phyloP scores from a whole-genome alignment of 2,797 vertebrate genomes.

The Karalla daura region DNA sequence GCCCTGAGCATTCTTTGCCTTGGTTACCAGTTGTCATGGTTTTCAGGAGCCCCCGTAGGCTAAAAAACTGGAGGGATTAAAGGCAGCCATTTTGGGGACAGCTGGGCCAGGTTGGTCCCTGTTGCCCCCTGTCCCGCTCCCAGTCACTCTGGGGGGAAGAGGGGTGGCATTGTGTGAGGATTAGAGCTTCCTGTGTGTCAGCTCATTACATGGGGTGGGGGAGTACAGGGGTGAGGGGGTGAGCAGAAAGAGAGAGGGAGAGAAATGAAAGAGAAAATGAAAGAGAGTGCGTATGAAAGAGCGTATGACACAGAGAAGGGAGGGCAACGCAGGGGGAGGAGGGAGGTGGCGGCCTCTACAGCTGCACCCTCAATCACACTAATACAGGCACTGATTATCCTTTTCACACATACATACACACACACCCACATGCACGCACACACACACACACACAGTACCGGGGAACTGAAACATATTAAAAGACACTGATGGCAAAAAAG shows the following conservation, averaged over 20 bases:
- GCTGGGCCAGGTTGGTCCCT: constrained; percentile 85
- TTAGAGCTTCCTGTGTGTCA: constrained; percentile 89
- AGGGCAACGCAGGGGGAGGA: constrained; percentile 49
- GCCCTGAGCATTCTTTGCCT: constrained; percentile 80
- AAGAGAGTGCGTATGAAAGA: constrained; percentile 78
- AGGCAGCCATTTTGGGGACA: constrained; percentile 87
- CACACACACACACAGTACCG: constrained; percentile 48
- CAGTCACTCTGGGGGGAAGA: constrained; percentile 80
- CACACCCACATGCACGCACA: constrained; percentile 51
- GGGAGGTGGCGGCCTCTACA: constrained; percentile 80
- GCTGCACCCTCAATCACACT: constrained; percentile 87
- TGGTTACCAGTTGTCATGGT: constrained; percentile 89
- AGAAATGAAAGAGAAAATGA: constrained; percentile 86
- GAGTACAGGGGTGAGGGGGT: constrained; percentile 55
- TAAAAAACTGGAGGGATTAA: constrained; percentile 81
- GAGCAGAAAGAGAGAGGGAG: constrained; percentile 81
- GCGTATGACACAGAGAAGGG: constrained; percentile 74
- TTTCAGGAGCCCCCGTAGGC: constrained; percentile 75
- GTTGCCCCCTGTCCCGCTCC: constrained; percentile 78
- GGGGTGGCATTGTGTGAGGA: constrained; percentile 85
- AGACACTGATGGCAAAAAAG: constrained; percentile 74
- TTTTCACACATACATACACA: constrained; percentile 72
- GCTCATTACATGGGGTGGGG: constrained; percentile 80
- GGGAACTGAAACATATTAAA: constrained; percentile 84
- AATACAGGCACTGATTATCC: constrained; percentile 81